Conservation (phyloP, 2,113 vertebrate genomes). For the Amphilophus citrinellus region DNA sequence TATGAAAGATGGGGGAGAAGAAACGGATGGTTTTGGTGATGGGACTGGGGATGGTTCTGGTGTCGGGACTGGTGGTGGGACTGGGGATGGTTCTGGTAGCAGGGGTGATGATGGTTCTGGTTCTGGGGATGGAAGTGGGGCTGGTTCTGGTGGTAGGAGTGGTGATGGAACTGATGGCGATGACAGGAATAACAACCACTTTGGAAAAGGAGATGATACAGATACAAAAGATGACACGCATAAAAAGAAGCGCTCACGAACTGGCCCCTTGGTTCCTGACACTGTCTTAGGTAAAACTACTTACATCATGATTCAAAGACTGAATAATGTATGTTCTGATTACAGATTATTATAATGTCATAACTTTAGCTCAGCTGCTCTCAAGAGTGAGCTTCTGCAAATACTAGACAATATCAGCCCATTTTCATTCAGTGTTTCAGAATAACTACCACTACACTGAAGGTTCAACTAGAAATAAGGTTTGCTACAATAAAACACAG, state of each 20-base stretch:
- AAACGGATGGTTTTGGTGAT: not conserved
- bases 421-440: not conserved
- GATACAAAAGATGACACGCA: slow-evolving; percentile 28
- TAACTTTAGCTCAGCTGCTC: not conserved
- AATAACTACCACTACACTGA: not conserved
- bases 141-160: slow-evolving; percentile 3
- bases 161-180: slow-evolving; percentile 19
- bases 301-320: not conserved
- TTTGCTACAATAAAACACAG: not conserved
- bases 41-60: not conserved
- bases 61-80: not conserved
- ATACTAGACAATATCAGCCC: not conserved
- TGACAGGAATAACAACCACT: slow-evolving; percentile 33
- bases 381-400: not conserved
- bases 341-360: not conserved
- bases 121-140: not conserved
- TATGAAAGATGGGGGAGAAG: slow-evolving; percentile 9
- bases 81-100: not conserved
- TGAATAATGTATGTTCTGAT: not conserved
- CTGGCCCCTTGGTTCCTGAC: slow-evolving; percentile 59
- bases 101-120: not conserved
- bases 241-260: slow-evolving; percentile 51
- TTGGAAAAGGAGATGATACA: slow-evolving; percentile 23
- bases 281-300: slow-evolving; percentile 57
- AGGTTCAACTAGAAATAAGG: not conserved